Conservation (phyloP, 2,113 vertebrate genomes). For the Dromiciops gliroides region DNA sequence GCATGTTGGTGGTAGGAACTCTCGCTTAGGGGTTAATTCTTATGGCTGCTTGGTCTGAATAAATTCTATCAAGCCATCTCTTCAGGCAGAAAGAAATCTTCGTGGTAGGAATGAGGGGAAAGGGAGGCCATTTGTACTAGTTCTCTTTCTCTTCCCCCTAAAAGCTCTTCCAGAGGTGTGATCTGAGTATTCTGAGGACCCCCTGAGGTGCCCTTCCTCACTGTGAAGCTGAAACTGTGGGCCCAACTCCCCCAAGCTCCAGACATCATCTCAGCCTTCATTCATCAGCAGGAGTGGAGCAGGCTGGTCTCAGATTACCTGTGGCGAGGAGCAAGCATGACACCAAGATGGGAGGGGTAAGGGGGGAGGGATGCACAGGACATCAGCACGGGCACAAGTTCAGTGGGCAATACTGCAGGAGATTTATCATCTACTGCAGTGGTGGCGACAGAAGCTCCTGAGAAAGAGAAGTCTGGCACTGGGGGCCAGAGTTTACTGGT, state of each 20-base stretch:
- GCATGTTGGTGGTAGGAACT: background rate
- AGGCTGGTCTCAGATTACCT: constrained; percentile 77
- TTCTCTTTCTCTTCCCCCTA: background rate
- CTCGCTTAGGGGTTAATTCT: background rate
- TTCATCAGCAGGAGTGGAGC: background rate
- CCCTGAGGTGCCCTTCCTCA: background rate
- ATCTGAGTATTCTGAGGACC: background rate
- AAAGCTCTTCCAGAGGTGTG: background rate
- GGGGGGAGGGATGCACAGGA: background rate
- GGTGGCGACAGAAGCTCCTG: fast-evolving
- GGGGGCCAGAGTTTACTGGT: background rate
- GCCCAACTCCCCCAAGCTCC: background rate
- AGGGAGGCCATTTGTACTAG: background rate
- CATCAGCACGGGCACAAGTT: background rate
- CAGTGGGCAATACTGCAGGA: background rate
- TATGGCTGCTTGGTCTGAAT: background rate
- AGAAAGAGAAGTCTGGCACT: background rate
- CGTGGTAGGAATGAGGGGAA: background rate
- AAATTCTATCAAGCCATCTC: background rate
- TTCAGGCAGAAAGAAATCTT: background rate
- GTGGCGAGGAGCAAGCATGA: constrained; percentile 16
- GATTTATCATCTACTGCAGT: background rate
- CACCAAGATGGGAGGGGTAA: background rate
- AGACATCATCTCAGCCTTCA: background rate
- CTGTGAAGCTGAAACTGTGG: background rate